Base-by-base conservation (phyloP, 2,113 vertebrate genomes). In the Todiramphus saurophagus region DNA sequence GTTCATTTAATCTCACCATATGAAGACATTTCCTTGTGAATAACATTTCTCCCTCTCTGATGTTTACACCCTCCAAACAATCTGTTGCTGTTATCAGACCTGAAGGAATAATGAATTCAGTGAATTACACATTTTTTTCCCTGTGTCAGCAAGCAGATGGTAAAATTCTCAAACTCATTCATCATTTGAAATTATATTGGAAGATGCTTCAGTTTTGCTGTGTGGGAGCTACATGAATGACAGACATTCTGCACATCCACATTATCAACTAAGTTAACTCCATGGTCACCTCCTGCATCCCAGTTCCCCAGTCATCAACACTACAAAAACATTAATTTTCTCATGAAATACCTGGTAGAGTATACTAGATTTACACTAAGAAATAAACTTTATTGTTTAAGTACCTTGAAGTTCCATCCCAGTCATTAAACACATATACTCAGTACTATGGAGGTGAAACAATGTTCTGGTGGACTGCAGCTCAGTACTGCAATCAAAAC, bases 141-240 rank as follows among this genome's bases (percentile, higher is more conserved):
- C 73, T 90, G 41, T 93, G 93, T 97, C 96, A 96, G 94, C 94
- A 96, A 96, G 83, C 96, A 97, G 96, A 95, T 97, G 96, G 94
- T 68, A 96, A 90, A 96, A 95, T 93, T 95, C 94, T 93, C 43
- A 90, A 93, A 93, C 92, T 94, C 96, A 96, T 97, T 93, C 96
- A 96, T 95, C 93, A 95, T 94, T 95, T 90, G 83, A 94, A 92
- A 95, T 92, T 94, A 92, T 87, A 91, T 77, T 93, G 93, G 79
- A 95, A 94, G 51, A 90, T n/a, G 35, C 68, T 88, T 87, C 94
- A 74, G 59, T 80, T 95, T 85, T 87, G 33, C 76, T 90, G 68
- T 1, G 27, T 93, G 90, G 82, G 56, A 94, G 81, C 41, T 86
- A 31, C 11, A 43, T 51, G 79, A 96, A 90, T 95, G 93, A 93